These are phyloP conservation scores for Epinephelus cyanopodus DNA, from an alignment of 2,113 vertebrate genomes.

Conservation along the genomic window DNA sequence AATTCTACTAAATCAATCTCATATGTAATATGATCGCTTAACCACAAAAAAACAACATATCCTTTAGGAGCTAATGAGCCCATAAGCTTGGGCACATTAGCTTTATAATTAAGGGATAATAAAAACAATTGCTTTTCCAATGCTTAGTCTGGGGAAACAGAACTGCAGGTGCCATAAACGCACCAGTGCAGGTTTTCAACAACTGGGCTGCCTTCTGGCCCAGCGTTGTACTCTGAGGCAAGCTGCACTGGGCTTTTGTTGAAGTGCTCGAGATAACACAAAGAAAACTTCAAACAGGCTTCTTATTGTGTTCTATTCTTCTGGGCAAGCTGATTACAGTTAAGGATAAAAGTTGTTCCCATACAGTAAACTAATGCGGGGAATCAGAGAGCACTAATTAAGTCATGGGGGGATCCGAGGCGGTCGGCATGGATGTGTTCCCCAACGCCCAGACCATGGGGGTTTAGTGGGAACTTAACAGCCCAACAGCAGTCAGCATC, in stretches of 20 bases:
- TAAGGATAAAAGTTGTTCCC: constrained; percentile 85
- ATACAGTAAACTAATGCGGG: constrained; percentile 83
- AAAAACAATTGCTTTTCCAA: constrained; percentile 66
- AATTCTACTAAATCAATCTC: constrained; percentile 67
- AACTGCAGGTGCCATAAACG: constrained; percentile 58
- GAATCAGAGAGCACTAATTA: constrained; percentile 85
- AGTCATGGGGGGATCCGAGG: constrained; percentile 82
- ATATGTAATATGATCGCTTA: constrained; percentile 63
- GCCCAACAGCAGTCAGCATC: constrained; percentile 79
- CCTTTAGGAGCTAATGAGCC: constrained; percentile 57
- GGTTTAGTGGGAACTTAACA: constrained; percentile 75
- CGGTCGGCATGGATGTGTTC: constrained; percentile 71
- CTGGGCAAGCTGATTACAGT: constrained; percentile 84
- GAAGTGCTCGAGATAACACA: constrained; percentile 77
- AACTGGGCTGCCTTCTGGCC: constrained; percentile 59
- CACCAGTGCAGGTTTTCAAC: constrained; percentile 63
- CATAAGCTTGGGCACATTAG: constrained; percentile 36
- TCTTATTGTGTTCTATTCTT: constrained; percentile 80
- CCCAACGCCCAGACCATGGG: constrained; percentile 73
- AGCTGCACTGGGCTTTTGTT: constrained; percentile 76
- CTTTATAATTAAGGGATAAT: constrained; percentile 62
- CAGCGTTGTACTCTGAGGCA: constrained; percentile 54
- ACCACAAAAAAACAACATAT: constrained; percentile 56
- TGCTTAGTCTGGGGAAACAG: constrained; percentile 32
- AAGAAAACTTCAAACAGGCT: constrained; percentile 81